These are phyloP conservation scores for Rhagoletis pomonella DNA, from an alignment of 1,140 invertebrate genomes.

Conservation along the genomic window DNA sequence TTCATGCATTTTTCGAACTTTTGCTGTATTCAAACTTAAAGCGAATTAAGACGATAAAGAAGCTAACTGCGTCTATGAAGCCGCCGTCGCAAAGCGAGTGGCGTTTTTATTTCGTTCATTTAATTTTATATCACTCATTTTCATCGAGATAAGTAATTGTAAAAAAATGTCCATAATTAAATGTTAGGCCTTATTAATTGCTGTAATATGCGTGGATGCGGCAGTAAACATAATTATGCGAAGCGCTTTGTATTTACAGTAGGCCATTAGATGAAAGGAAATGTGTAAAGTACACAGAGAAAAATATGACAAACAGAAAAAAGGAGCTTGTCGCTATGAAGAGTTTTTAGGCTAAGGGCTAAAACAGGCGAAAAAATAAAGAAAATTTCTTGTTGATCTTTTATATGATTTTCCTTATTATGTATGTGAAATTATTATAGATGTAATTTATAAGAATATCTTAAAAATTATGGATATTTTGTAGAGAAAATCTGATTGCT, in stretches of 20 bases:
- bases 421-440: too few relatives aligned
- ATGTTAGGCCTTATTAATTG: conserved; percentile 38
- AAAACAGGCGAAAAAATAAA: too few relatives aligned
- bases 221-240: conserved; percentile 28
- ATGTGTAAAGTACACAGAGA: background rate
- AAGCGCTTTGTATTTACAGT: conserved; percentile 9
- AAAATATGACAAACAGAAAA: background rate
- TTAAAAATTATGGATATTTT: too few relatives aligned
- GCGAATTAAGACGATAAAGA: conserved; percentile 4
- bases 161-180: conserved; percentile 35
- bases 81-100: background rate
- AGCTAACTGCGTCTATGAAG: background rate
- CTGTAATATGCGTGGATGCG: conserved; percentile 30
- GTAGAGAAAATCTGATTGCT: too few relatives aligned
- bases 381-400: too few relatives aligned
- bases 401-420: too few relatives aligned
- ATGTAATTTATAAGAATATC: too few relatives aligned
- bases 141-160: conserved; percentile 3
- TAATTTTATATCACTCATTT: conserved; percentile 23
- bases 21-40: background rate
- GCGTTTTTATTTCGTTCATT: conserved; percentile 10
- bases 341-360: too few relatives aligned
- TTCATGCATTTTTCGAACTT: background rate
- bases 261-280: background rate
- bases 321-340: too few relatives aligned